These are phyloP conservation scores for Genyomyrus donnyi DNA, from an alignment of 2,113 vertebrate species.

Conservation along the genomic window DNA sequence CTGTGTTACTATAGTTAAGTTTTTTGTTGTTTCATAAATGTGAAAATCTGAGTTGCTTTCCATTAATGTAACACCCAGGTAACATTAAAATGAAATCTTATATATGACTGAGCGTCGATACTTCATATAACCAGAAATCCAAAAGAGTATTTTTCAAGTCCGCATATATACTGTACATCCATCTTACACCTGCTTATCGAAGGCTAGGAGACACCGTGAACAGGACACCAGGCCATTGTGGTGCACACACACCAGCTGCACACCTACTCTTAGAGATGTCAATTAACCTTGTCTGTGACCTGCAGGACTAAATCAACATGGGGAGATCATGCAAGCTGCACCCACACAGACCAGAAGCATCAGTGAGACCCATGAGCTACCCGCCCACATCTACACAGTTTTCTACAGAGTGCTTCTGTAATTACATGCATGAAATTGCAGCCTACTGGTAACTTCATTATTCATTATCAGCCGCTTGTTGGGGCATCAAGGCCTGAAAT, in stretches of 20 bases:
- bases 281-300: not conserved
- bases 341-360: not conserved
- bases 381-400: not conserved
- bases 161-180: too few species aligned
- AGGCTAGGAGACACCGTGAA: not conserved
- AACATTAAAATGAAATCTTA: too few species aligned
- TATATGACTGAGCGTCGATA: too few species aligned
- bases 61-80: not conserved
- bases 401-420: not conserved
- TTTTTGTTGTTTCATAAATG: not conserved
- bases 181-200: not conserved
- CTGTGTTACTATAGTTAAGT: not conserved
- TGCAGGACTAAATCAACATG: not conserved
- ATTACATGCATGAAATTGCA: not conserved
- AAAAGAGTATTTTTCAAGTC: too few species aligned
- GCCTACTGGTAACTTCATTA: not conserved
- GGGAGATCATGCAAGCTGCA: not conserved
- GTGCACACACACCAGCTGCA: not conserved
- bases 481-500: conserved; percentile 10
- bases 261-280: not conserved
- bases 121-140: too few species aligned
- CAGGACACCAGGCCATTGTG: not conserved
- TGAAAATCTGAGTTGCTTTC: not conserved
- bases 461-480: not conserved
- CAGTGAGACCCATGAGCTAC: not conserved